Percentiles rank a stretch among this genome's conserved stretches.
These are phyloP conservation scores for Hycleus phaleratus DNA, from an alignment of 1,140 invertebrate genomes.

Conservation along the genomic window DNA sequence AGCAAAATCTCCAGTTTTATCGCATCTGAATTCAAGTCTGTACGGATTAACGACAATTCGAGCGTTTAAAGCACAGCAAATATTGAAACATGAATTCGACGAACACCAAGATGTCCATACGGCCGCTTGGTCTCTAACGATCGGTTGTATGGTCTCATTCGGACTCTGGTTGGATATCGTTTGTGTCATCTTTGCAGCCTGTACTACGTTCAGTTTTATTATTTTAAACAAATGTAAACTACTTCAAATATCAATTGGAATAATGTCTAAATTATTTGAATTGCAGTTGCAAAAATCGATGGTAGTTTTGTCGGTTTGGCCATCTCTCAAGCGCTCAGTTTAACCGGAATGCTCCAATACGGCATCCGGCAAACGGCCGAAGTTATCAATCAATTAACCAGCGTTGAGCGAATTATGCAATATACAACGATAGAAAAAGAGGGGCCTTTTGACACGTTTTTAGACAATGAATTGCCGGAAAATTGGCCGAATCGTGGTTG, in stretches of 20 bases:
- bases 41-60: conserved; percentile 84
- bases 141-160: conserved; percentile 66
- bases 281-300: background rate
- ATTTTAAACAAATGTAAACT: conserved; percentile 33
- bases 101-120: conserved; percentile 28
- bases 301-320: conserved; percentile 61
- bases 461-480: conserved; percentile 50
- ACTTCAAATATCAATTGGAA: background rate
- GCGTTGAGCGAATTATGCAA: conserved; percentile 66
- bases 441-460: conserved; percentile 34
- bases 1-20: conserved; percentile 75
- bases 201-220: conserved; percentile 66
- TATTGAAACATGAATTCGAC: conserved; percentile 40
- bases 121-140: conserved; percentile 53
- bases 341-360: conserved; percentile 79
- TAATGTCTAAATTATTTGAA: background rate
- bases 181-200: conserved; percentile 56
- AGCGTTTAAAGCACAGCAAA: conserved; percentile 67
- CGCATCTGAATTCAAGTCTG: conserved; percentile 77
- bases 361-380: conserved; percentile 74
- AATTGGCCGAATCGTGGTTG: conserved; percentile 61
- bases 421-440: conserved; percentile 60
- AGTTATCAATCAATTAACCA: conserved; percentile 74
- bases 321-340: conserved; percentile 65
- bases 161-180: conserved; percentile 72